Base-by-base conservation (phyloP, 2,113 vertebrate species). In the Campylomormyrus tamandua region DNA sequence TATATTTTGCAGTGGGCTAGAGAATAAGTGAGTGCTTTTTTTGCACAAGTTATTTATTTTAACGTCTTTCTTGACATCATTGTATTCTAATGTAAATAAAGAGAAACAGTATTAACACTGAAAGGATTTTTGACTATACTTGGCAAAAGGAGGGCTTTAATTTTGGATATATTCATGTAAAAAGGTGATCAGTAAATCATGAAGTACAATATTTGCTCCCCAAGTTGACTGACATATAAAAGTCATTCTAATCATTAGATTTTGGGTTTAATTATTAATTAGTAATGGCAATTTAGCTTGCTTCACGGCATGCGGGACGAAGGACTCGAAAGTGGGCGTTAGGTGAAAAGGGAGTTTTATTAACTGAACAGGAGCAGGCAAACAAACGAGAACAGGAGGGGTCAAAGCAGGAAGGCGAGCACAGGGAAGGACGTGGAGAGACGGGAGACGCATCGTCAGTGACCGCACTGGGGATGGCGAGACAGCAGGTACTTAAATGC, bases 61-160 rank as follows among this genome's bases (percentile, higher is more conserved):
- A 56, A 42, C 58, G 87, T 88, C 58, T 48, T 88, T 85, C 21
- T 19, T 52, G 52, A 87, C 15, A 87, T 9, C 48, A 48, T 83
- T 84, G 80, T 49, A 90, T 84, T 49, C 80, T 83, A 77, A 88
- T 87, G 87, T 88, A 87, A 80, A 90, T 88, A 83, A 87, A 88
- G 39, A 83, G 49, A 87, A 53, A 31, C 85, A 21, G 50, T 87
- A 87, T 87, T 87, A 53, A 85, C 39, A 46, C 53, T 89, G 50
- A 39, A 86, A 39, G 11, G 46, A 35, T 84, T 48, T 42, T 87
- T 87, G 39, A 56, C 56, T 52, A 5, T 35, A 53, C 49, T 87
- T 87, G n/a, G 49, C 85, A 56, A 53, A 50, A 87, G 85, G 7
- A 35, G 50, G 27, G 17, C 3, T 87, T 19, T 87, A 56, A 52